Evolutionary conservation across 2,113 vertebrate species (phyloP).

Genomic region (Apodemus speciosus): DNA sequence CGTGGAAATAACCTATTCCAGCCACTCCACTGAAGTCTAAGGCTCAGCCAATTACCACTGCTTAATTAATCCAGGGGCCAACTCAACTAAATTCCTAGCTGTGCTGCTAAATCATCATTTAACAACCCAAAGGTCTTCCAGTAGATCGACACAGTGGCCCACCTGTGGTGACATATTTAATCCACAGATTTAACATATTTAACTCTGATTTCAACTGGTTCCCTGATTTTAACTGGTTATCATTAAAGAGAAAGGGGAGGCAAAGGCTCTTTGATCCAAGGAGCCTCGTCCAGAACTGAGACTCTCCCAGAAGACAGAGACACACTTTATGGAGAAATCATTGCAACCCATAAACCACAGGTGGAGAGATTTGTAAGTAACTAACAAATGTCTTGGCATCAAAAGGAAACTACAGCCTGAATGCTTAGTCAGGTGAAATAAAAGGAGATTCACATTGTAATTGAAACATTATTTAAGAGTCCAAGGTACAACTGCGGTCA

Average conservation of each 20-base stretch:
- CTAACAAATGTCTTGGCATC: neutral
- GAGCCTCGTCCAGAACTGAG: neutral
- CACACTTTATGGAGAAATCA: neutral
- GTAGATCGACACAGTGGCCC: neutral
- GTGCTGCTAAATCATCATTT: slow-evolving; percentile 58
- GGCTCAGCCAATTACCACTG: slow-evolving; percentile 56
- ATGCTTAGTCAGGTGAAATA: neutral
- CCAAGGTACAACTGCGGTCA: neutral
- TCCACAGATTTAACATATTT: neutral
- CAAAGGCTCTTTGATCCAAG: neutral
- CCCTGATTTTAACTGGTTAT: neutral
- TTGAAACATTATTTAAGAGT: slow-evolving; percentile 3
- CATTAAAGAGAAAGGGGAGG: neutral
- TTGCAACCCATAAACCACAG: neutral
- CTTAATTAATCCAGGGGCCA: slow-evolving; percentile 68
- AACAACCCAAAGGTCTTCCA: slow-evolving; percentile 58
- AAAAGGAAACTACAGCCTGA: slow-evolving; percentile 21
- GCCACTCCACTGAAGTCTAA: slow-evolving; percentile 23
- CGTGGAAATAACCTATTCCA: slow-evolving; percentile 58
- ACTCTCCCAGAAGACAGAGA: neutral
- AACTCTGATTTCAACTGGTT: neutral
- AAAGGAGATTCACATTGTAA: neutral
- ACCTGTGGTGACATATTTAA: neutral
- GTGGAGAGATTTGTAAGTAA: slow-evolving; percentile 19
- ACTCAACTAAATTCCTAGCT: slow-evolving; percentile 52